Base-by-base conservation (phyloP, 2,888 invertebrate species). In the Epinotia ramella region DNA sequence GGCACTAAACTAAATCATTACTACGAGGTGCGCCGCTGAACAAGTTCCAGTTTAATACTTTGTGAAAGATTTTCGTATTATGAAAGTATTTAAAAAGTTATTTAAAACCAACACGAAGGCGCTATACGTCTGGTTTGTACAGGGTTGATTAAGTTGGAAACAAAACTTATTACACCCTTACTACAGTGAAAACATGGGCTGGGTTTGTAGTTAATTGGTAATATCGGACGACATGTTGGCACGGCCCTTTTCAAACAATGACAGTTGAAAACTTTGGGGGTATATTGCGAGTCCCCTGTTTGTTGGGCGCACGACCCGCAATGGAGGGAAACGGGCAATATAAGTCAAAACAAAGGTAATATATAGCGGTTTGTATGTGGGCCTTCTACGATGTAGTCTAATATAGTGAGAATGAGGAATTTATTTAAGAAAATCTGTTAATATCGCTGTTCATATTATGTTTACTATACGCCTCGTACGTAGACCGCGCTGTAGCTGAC, bases 211-310 rank as follows among this genome's bases (percentile, higher is more conserved):
- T 63, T 76, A 76, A 76, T 76, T 76, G 71, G 71, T 72, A 72
- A 76, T 76, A 76, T 76, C 67, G 62, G 57, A 66, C 44, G 65
- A 72, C 72, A 72, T 72, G 76, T 72, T 62, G 67, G 53, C n/a
- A 53, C 64, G 69, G 64, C 76, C 72, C 59, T 72, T 72, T 60
- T 76, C 76, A 76, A 76, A 72, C 76, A 76, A 71, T 76, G 76
- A 76, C 76, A 72, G 76, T 76, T 76, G 1, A 6, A n/a, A n/a
- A 53, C n/a, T 53, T 49, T 49, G n/a, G n/a, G 53, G 53, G 53
- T 72, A 60, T 72, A 72, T 76, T 67, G 60, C 33, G 67, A n/a
- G n/a, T 40, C 7, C 1, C 40, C 7, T n/a, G 76, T 72, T 72
- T 57, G 46, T 63, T 16, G n/a, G n/a, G 13, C 62, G 57, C 56